These are phyloP conservation scores for Hedychridium roseum DNA, from an alignment of 2,888 invertebrate genomes.

Conservation along the genomic window DNA sequence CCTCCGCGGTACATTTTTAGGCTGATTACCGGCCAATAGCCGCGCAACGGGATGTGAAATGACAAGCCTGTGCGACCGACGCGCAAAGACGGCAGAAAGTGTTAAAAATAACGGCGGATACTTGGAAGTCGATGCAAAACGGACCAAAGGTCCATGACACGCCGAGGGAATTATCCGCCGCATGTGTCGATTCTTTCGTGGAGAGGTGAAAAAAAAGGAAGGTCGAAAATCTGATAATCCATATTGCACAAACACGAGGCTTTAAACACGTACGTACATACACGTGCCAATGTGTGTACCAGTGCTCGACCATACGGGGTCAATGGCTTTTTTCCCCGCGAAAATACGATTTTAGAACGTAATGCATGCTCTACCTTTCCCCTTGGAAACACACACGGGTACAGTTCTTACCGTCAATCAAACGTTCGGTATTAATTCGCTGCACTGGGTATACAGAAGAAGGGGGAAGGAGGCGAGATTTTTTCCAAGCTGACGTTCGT, in stretches of 20 bases:
- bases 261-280: neutral
- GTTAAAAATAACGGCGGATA: neutral
- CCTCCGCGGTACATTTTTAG: no score
- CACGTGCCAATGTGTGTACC: neutral
- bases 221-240: neutral
- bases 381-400: no score
- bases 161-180: neutral
- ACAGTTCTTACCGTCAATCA: slow-evolving; percentile 43
- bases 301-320: slow-evolving; percentile 23
- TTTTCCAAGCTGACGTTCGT: slow-evolving; percentile 46
- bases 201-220: neutral
- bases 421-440: slow-evolving; percentile 47
- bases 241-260: no score
- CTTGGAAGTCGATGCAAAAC: neutral
- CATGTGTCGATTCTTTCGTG: neutral
- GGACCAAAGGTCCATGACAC: neutral
- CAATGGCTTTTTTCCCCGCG: slow-evolving; percentile 35
- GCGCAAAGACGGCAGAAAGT: neutral
- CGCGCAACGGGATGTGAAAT: no score
- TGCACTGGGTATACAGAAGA: slow-evolving; percentile 49
- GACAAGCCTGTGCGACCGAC: no score
- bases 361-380: no score
- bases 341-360: slow-evolving; percentile 29
- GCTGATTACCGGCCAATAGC: no score
- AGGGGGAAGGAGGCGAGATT: slow-evolving; percentile 51